These are phyloP conservation scores for Ophraella communa DNA, from an alignment of 2,888 invertebrate genomes.

Conservation along the genomic window DNA sequence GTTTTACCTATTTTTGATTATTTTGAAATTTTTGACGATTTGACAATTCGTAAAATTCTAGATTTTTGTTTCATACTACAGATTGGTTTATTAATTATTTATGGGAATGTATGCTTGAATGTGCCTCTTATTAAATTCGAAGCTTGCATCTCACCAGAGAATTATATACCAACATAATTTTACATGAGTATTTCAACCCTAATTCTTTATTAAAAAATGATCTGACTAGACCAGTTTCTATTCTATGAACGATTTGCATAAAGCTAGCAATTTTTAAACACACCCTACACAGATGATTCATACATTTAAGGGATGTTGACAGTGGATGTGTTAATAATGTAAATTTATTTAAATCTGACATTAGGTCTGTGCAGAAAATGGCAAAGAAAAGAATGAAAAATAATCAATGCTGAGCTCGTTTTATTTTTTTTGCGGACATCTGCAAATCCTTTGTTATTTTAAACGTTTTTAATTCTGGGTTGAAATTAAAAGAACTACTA, in stretches of 20 bases:
- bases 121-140: background rate
- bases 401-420: background rate
- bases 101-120: background rate
- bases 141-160: background rate
- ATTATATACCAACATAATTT: background rate
- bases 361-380: slow-evolving; percentile 10
- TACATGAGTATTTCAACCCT: background rate
- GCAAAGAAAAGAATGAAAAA: background rate
- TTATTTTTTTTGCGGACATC: background rate
- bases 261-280: slow-evolving; percentile 18
- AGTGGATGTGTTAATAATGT: slow-evolving; percentile 17
- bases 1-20: no score
- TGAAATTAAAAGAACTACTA: background rate
- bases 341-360: slow-evolving; percentile 17
- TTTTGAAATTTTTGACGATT: no score
- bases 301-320: slow-evolving; percentile 11
- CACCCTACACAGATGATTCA: background rate
- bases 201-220: slow-evolving; percentile 2
- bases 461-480: background rate
- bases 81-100: no score
- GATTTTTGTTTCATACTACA: no score
- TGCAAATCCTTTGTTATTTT: slow-evolving; percentile 1
- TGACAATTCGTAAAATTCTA: no score
- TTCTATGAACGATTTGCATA: slow-evolving; percentile 8
- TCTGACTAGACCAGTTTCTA: slow-evolving; percentile 15